A percentile compares a stretch with the other conserved stretches of the same genome.
These are phyloP conservation scores for Pinna nobilis DNA, from an alignment of 1,140 invertebrate genomes.

Conservation along the genomic window DNA sequence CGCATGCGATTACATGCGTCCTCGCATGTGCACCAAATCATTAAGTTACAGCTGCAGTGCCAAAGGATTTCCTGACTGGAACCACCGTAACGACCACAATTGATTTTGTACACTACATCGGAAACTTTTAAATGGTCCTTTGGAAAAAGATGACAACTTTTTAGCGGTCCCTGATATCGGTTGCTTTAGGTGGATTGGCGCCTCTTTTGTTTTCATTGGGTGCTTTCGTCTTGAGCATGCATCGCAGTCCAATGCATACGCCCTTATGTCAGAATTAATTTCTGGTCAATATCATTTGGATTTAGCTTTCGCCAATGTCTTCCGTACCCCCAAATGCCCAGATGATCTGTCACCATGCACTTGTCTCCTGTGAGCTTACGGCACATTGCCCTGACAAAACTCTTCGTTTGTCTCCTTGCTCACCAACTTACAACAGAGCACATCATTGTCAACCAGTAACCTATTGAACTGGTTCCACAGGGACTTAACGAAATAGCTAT, in stretches of 20 bases:
- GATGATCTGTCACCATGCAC: constrained; percentile 2
- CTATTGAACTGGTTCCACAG: background rate
- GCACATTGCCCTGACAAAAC: background rate
- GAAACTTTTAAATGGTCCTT: too few relatives aligned
- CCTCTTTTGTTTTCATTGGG: background rate
- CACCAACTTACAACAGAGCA: background rate
- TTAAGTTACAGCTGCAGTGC: too few relatives aligned
- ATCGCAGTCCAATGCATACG: background rate
- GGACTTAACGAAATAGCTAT: background rate
- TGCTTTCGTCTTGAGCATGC: background rate
- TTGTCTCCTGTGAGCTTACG: background rate
- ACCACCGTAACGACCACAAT: too few relatives aligned
- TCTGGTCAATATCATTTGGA: constrained; percentile 4
- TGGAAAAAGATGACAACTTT: too few relatives aligned
- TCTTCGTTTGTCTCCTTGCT: background rate
- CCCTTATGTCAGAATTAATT: constrained; percentile 1
- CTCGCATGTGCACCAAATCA: too few relatives aligned
- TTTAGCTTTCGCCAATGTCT: background rate
- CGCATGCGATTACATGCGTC: too few relatives aligned
- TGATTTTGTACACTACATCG: too few relatives aligned
- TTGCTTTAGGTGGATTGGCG: constrained; percentile 9
- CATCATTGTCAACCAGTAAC: background rate
- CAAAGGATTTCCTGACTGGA: too few relatives aligned
- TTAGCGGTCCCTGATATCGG: too few relatives aligned
- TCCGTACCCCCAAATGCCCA: constrained; percentile 1